phyloP scores from a whole-genome alignment of 2,113 vertebrate genomes.

The Cricetomys ansorgei region DNA sequence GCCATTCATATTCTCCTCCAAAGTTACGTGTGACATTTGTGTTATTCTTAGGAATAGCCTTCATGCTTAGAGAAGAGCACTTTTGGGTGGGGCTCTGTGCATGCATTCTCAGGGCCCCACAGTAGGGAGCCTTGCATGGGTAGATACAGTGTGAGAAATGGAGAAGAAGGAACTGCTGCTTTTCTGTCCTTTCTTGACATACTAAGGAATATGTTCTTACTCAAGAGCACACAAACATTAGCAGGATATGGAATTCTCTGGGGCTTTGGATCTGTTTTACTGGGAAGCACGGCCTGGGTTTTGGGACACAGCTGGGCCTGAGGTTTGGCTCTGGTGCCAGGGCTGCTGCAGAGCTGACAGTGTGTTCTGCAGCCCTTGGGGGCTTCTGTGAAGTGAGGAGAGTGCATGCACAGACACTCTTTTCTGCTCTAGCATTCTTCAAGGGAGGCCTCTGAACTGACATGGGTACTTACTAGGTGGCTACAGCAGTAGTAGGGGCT shows the following conservation, averaged over 20 bases:
- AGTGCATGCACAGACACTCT: background rate
- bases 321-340: too few relatives aligned
- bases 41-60: background rate
- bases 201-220: background rate
- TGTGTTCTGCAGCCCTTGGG: too few relatives aligned
- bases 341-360: background rate
- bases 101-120: background rate
- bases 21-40: background rate
- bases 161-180: background rate
- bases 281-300: background rate
- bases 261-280: background rate
- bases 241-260: background rate
- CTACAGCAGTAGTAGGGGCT: background rate
- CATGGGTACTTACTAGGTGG: background rate
- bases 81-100: background rate
- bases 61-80: background rate
- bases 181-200: background rate
- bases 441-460: background rate
- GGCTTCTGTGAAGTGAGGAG: background rate
- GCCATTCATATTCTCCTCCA: too few relatives aligned
- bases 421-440: background rate
- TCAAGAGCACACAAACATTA: background rate
- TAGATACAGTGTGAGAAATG: background rate
- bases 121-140: background rate
- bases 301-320: background rate